Base-by-base conservation (phyloP, 2,888 invertebrate species). In the Gnatocerus cornutus region DNA sequence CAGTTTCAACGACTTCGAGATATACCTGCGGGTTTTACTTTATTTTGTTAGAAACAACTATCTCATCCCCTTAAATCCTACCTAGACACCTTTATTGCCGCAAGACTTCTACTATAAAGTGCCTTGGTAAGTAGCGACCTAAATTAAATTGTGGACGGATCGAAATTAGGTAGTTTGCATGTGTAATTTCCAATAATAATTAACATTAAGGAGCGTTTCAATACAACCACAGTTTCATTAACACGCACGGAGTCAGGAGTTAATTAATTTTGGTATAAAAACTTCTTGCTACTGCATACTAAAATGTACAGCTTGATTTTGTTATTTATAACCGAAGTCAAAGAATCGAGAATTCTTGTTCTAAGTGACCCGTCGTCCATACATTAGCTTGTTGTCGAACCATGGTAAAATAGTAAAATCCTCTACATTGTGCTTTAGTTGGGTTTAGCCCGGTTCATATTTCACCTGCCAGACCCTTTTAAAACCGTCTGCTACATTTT, bases 401-500 rank as follows among this genome's bases (percentile, higher is more conserved):
- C n/a, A 14, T 41, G 27, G 16, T 16, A 16, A 37, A 21, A 14
- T 41, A 10, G 16, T 16, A 16, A 37, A 21, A 37, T 61, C 29
- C 37, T 45, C 46, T 29, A n/a, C 27, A 46, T 48, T 61, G 30
- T 61, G 30, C 21, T 33, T 30, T 9, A 30, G 46, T 48, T 61
- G 4, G n/a, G 33, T 45, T 30, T 61, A 33, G 33, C 63, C 43
- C 43, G 9, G 30, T 53, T 43, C 52, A 63, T 63, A 53, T 63
- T 63, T 63, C 63, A 63, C 52, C 53, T 63, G 63, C 63, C 63
- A 63, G 29, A 37, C 41, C 41, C 63, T 63, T 43, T 41, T 63
- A 63, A 63, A 63, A 52, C 39, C 63, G 50, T 43, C 52, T 50
- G 41, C 41, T 50, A 16, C 43, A 30, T 59, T 59, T 59, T 59